Conservation (phyloP, 1,140 invertebrate species). For the Mylabris phalerata region DNA sequence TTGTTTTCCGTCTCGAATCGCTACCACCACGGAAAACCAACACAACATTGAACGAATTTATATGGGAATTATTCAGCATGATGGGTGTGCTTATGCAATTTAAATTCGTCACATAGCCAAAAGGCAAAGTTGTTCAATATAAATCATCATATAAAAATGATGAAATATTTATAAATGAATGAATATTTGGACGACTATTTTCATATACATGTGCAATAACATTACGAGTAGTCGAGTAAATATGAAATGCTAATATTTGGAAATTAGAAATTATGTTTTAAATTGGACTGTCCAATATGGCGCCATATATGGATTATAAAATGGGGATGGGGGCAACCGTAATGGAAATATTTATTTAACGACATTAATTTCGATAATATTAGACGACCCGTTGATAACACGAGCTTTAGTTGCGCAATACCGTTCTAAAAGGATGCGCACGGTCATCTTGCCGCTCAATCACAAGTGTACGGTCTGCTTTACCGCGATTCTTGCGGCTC, state of each 20-base stretch:
- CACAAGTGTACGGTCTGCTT: no score
- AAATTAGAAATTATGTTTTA: conserved; percentile 38
- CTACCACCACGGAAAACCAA: no score
- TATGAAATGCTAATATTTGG: conserved; percentile 40
- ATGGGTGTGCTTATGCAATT: conserved; percentile 34
- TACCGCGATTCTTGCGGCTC: no score
- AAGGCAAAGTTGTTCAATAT: conserved; percentile 26
- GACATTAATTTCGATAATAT: no score
- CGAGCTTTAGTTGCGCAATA: no score
- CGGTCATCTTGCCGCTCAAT: no score
- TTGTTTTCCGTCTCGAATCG: no score
- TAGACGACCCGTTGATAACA: no score
- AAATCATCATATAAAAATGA: conserved; percentile 27
- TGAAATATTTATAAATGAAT: conserved; percentile 30
- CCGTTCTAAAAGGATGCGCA: no score
- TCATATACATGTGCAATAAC: conserved; percentile 24
- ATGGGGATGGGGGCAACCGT: background rate
- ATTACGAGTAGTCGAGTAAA: conserved; percentile 25
- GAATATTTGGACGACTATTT: conserved; percentile 24
- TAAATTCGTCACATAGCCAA: conserved; percentile 34
- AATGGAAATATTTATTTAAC: no score
- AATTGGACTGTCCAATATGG: conserved; percentile 35
- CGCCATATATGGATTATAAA: conserved; percentile 22
- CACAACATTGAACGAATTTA: conserved; percentile 19
- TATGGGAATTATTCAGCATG: conserved; percentile 32